Evolutionary conservation across 2,888 invertebrate genomes (phyloP).

Genomic region (Meiosimyza platycephala): DNA sequence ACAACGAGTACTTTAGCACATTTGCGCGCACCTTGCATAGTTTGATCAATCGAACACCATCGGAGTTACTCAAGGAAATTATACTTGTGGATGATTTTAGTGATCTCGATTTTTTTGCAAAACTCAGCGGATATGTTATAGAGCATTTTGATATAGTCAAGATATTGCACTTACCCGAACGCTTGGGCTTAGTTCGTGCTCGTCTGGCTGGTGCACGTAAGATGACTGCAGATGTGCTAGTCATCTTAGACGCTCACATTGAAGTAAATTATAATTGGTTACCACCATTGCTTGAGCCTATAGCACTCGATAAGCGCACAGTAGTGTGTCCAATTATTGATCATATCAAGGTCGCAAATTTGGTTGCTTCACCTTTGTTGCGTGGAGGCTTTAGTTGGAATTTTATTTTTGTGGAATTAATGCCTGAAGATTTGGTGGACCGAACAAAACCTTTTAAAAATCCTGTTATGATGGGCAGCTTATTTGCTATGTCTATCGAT

Average conservation of each 20-base stretch:
- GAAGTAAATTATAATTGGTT: slow-evolving; percentile 94
- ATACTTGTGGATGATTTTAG: too few relatives aligned
- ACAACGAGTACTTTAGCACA: slow-evolving; percentile 93
- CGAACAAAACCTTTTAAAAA: slow-evolving; percentile 71
- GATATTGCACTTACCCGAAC: slow-evolving; percentile 78
- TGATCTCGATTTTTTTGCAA: slow-evolving; percentile 76
- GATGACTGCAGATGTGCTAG: slow-evolving; percentile 83
- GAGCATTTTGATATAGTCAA: slow-evolving; percentile 79
- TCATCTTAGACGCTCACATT: slow-evolving; percentile 92
- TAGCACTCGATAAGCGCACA: slow-evolving; percentile 84
- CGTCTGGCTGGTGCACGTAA: slow-evolving; percentile 77
- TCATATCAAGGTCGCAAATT: slow-evolving; percentile 91
- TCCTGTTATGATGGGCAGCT: slow-evolving; percentile 97
- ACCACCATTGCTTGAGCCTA: slow-evolving; percentile 91
- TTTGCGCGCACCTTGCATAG: slow-evolving; percentile 83
- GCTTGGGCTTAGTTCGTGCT: slow-evolving; percentile 90
- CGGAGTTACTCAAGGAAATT: too few relatives aligned
- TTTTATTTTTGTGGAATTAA: slow-evolving; percentile 88
- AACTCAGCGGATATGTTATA: slow-evolving; percentile 80
- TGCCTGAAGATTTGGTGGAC: slow-evolving; percentile 60
- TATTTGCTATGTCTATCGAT: slow-evolving; percentile 91
- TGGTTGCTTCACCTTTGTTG: slow-evolving; percentile 80
- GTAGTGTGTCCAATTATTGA: slow-evolving; percentile 97
- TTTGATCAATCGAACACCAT: slow-evolving; percentile 83
- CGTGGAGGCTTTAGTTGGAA: slow-evolving; percentile 98